These are phyloP conservation scores for Cyanoliseus patagonus DNA, from an alignment of 2,113 vertebrate species.

Conservation along the genomic window DNA sequence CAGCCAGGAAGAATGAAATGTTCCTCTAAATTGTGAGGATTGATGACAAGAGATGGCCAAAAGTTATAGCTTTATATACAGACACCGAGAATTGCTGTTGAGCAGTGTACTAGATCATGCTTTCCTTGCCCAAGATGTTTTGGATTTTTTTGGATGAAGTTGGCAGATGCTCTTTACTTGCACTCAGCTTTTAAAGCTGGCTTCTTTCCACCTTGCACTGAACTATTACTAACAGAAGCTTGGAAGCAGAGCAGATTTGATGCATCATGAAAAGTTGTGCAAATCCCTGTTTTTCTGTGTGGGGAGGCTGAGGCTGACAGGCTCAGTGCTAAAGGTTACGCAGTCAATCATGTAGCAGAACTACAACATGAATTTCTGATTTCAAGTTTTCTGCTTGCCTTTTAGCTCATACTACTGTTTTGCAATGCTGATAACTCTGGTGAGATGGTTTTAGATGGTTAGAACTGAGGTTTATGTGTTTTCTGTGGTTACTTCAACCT, in stretches of 20 bases:
- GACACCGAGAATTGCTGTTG: background rate
- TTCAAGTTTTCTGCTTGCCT: background rate
- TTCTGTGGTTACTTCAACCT: background rate
- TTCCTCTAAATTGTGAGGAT: background rate
- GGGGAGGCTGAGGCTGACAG: background rate
- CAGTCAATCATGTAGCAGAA: background rate
- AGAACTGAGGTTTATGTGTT: background rate
- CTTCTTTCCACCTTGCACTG: background rate
- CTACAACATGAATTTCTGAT: background rate
- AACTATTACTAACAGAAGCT: background rate
- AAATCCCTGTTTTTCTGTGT: background rate
- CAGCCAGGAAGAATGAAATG: background rate
- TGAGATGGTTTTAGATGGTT: background rate
- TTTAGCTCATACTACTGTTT: background rate
- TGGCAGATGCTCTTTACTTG: background rate
- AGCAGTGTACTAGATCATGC: background rate
- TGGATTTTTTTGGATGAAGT: background rate
- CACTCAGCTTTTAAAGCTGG: background rate
- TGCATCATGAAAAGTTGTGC: background rate
- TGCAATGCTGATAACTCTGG: background rate
- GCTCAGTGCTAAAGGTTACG: background rate
- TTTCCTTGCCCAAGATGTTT: conserved; percentile 4
- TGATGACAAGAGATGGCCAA: background rate
- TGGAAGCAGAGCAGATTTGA: background rate
- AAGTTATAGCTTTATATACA: background rate